Percentiles rank a stretch among this genome's conserved stretches.
Evolutionary conservation across 2,113 vertebrate genomes (phyloP).

Genomic region (Mola mola): DNA sequence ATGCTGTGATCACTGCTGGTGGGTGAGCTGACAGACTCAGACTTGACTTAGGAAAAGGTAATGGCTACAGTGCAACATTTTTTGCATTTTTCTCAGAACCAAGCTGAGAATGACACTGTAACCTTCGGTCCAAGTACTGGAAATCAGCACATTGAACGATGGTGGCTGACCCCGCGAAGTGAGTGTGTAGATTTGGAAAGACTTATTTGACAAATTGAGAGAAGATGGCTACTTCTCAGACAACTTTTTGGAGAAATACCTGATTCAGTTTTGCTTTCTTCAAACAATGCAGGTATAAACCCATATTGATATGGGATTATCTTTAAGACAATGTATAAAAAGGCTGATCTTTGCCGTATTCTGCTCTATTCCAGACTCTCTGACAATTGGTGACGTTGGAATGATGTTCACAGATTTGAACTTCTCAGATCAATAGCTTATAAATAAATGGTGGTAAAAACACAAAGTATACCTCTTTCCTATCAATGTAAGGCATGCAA

Average conservation of each 20-base stretch:
- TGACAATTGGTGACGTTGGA: too few relatives aligned
- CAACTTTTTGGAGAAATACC: conserved; percentile 20
- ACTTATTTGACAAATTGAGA: conserved; percentile 8
- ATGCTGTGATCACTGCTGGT: conserved; percentile 3
- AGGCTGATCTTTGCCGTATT: too few relatives aligned
- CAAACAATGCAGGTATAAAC: conserved; percentile 9
- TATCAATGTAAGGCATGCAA: too few relatives aligned
- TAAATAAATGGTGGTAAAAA: too few relatives aligned
- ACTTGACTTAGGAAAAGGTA: conserved; percentile 17
- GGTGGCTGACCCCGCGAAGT: conserved; percentile 8
- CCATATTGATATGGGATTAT: not conserved
- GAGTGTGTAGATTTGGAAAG: conserved; percentile 15
- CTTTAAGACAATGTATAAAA: not conserved
- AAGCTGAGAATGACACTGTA: conserved; percentile 1
- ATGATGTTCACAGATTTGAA: not conserved
- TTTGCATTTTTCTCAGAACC: conserved; percentile 6
- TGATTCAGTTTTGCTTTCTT: conserved; percentile 9
- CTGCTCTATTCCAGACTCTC: too few relatives aligned
- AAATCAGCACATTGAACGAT: conserved; percentile 7
- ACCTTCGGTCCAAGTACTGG: conserved; percentile 15
- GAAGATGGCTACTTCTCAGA: conserved; percentile 17
- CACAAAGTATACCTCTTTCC: too few relatives aligned
- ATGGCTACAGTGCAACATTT: not conserved
- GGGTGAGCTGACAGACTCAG: conserved; percentile 1
- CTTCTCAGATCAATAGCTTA: not conserved